These are phyloP conservation scores for Pan troglodytes DNA, from an alignment of 2,113 vertebrate species.

Conservation along the genomic window DNA sequence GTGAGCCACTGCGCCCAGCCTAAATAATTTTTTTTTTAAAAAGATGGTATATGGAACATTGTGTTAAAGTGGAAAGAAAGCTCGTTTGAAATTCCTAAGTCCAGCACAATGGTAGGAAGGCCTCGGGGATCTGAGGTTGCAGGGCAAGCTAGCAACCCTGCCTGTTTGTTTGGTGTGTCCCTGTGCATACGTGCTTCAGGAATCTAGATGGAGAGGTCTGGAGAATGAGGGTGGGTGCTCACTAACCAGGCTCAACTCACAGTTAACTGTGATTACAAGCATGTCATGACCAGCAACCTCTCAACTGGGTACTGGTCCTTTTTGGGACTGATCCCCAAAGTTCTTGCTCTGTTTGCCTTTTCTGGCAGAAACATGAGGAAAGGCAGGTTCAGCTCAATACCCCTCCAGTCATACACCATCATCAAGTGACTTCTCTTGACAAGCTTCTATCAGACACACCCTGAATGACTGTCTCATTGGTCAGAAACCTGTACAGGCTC, in stretches of 20 bases:
- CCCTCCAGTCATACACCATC: neutral
- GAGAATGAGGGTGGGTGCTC: neutral
- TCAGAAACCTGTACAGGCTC: neutral
- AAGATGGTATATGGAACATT: neutral
- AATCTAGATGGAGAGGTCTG: neutral
- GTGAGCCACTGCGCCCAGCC: fast-evolving
- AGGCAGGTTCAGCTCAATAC: neutral
- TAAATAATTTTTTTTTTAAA: no score
- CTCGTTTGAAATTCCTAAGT: neutral
- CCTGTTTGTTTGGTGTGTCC: neutral
- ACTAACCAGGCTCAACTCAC: neutral
- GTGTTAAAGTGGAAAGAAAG: neutral
- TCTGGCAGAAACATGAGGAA: neutral
- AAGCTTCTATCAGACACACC: neutral
- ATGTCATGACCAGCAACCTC: no score
- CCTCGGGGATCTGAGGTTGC: neutral
- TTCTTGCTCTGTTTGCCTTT: neutral
- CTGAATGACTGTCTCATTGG: neutral
- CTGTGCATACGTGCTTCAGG: neutral
- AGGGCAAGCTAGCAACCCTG: neutral
- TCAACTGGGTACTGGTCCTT: neutral
- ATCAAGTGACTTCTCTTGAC: neutral
- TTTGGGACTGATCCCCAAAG: no score
- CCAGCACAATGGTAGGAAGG: neutral
- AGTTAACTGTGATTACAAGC: neutral